Evolutionary conservation across 2,113 vertebrate species (phyloP).

Genomic region (Phalacrocorax carbo): DNA sequence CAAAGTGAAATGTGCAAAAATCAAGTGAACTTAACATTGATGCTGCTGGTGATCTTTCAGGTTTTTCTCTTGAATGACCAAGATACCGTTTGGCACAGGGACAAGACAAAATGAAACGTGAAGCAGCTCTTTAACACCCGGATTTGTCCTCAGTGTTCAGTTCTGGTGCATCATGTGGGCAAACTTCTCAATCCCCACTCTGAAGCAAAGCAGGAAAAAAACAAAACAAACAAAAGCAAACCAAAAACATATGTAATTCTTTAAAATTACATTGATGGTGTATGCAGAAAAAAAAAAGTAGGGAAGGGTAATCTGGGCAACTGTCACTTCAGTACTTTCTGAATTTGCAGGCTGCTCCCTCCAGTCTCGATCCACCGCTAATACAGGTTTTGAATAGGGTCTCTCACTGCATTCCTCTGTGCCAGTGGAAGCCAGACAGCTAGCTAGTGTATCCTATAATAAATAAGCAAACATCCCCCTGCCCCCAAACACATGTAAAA

Average conservation of each 20-base stretch:
- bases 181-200: not conserved
- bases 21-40: not conserved
- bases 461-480: constrained; percentile 51
- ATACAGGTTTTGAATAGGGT: constrained; percentile 10
- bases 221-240: not conserved
- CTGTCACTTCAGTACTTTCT: not conserved
- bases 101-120: not conserved
- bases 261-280: not conserved
- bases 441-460: constrained; percentile 37
- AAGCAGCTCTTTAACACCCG: not conserved
- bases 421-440: constrained; percentile 15
- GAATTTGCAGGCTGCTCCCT: not conserved
- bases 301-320: not conserved
- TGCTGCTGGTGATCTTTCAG: not conserved
- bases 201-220: not conserved
- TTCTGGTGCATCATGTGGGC: not conserved
- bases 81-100: not conserved
- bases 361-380: not conserved
- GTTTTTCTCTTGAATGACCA: not conserved
- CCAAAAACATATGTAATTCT: not conserved
- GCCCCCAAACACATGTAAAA: constrained; percentile 22
- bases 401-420: not conserved
- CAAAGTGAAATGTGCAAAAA: not conserved
- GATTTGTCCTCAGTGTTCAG: not conserved
- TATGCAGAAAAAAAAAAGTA: not conserved